These are phyloP conservation scores for Anticlea derivata DNA, from an alignment of 2,888 invertebrate genomes.

Conservation along the genomic window DNA sequence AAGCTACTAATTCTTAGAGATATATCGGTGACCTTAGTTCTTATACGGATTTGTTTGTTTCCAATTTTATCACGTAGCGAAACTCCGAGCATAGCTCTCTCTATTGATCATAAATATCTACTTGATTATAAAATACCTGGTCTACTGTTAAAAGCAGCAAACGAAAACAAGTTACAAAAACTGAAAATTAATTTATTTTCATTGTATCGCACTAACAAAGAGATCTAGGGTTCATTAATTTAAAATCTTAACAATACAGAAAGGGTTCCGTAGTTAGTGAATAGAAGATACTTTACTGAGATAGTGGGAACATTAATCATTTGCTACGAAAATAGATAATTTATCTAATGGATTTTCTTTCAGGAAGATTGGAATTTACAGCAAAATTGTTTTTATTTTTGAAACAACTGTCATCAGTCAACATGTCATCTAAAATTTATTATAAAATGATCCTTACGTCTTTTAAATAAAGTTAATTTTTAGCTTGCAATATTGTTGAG, in stretches of 20 bases:
- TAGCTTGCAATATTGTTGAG: too few relatives aligned
- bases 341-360: slow-evolving; percentile 38
- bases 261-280: slow-evolving; percentile 45
- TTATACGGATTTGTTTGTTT: too few relatives aligned
- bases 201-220: slow-evolving; percentile 52
- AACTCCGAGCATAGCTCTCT: too few relatives aligned
- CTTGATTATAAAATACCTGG: too few relatives aligned
- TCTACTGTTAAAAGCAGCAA: background rate
- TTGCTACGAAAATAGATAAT: slow-evolving; percentile 44
- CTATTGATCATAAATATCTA: too few relatives aligned
- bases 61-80: too few relatives aligned
- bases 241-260: slow-evolving; percentile 61
- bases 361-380: slow-evolving; percentile 35
- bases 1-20: too few relatives aligned
- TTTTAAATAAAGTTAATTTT: too few relatives aligned
- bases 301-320: slow-evolving; percentile 49
- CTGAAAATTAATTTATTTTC: slow-evolving; percentile 48
- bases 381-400: background rate
- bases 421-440: too few relatives aligned
- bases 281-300: slow-evolving; percentile 40
- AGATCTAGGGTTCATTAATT: slow-evolving; percentile 56
- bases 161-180: slow-evolving; percentile 29
- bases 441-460: too few relatives aligned
- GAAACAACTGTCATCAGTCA: background rate
- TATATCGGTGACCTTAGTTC: too few relatives aligned